These are phyloP conservation scores for Ptychochromis oligacanthus DNA, from an alignment of 2,113 vertebrate genomes.

Conservation along the genomic window DNA sequence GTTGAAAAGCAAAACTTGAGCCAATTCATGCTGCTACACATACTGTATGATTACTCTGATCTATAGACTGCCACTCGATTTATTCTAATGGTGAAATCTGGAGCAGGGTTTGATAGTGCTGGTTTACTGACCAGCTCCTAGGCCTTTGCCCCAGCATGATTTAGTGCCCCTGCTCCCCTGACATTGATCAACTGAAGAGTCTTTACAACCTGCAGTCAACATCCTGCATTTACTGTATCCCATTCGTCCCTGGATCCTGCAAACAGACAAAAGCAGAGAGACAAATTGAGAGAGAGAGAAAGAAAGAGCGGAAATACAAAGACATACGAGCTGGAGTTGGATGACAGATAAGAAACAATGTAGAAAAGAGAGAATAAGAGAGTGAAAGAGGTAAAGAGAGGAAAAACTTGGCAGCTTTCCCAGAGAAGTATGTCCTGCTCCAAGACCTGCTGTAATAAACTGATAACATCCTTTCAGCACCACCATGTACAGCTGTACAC, in stretches of 20 bases:
- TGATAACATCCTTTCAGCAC: constrained; percentile 48
- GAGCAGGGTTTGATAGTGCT: constrained; percentile 14
- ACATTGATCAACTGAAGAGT: constrained; percentile 65
- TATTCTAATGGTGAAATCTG: constrained; percentile 17
- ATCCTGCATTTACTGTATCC: constrained; percentile 42
- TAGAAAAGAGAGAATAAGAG: constrained; percentile 7
- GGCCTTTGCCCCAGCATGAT: constrained; percentile 53
- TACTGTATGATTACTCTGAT: neutral
- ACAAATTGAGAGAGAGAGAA: constrained; percentile 1
- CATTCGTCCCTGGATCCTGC: constrained; percentile 18
- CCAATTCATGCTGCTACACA: neutral
- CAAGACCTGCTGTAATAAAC: constrained; percentile 34
- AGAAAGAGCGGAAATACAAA: constrained; percentile 8
- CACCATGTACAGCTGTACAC: neutral
- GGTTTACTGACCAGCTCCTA: constrained; percentile 41
- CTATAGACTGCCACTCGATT: neutral
- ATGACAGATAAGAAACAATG: constrained; percentile 19
- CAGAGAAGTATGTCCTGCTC: constrained; percentile 32
- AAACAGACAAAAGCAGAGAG: constrained; percentile 11
- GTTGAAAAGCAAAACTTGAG: neutral
- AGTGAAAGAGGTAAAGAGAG: neutral
- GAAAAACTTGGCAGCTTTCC: constrained; percentile 27
- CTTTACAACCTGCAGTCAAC: constrained; percentile 48
- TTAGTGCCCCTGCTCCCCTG: constrained; percentile 28
- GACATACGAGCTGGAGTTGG: neutral